Base-by-base conservation (phyloP, 2,113 vertebrate species). In the Dryoscopus gambensis region DNA sequence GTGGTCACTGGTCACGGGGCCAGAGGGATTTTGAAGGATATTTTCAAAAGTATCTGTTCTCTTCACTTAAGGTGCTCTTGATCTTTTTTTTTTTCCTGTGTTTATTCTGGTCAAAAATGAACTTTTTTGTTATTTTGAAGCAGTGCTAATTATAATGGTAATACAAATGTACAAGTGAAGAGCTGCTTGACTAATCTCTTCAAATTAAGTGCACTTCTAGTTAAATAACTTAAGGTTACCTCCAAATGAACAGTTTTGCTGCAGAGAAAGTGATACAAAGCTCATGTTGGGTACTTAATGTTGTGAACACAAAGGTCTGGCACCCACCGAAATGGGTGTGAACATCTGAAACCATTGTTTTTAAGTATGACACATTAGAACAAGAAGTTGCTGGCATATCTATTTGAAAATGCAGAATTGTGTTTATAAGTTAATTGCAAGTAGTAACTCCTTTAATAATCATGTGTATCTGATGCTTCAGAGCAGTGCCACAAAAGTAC, bases 171-270 rank as follows among this genome's bases (percentile, higher is more conserved):
- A 56, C 33, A 75, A 95, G 84, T 87, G 67, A 84, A 95, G 95
- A 97, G 90, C 81, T 93, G 78, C 93, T 95, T 83, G 91, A 97
- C 84, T 91, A 89, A 93, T 95, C 93, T 95, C 96, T 95, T 96
- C 90, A 94, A 97, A 97, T 97, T 97, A 97, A 97, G 91, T 87
- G 92, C 85, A 94, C 96, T 97, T 96, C 81, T 92, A 39, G 63
- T 93, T 93, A 95, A 95, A 94, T 94, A 86, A 90, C 55, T 96
- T 90, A 91, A 92, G 96, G 91, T 97, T 96, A 96, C 89, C 86
- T 96, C 75, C 71, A 90, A 92, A 57, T 78, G 88, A 95, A 50
- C 71, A 57, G 74, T 87, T 90, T 76, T 79, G 73, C 84, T 91
- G 53, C 62, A 82, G 73, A 84, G 67, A 75, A 78, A 87, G 73